These are phyloP conservation scores for Mayetiola destructor DNA, from an alignment of 2,888 invertebrate genomes.

Conservation along the genomic window DNA sequence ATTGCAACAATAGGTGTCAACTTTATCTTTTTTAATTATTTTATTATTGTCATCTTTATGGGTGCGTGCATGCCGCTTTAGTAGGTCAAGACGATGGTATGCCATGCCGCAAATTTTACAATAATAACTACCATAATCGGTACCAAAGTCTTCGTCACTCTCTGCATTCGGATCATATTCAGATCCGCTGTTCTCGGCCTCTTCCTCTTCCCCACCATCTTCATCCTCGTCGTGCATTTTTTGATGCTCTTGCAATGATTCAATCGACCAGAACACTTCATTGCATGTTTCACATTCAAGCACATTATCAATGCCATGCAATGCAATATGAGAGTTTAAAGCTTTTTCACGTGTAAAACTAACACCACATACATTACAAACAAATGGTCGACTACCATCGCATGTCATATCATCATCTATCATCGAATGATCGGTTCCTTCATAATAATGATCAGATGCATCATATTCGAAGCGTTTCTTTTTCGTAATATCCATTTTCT, in stretches of 20 bases:
- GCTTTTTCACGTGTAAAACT: constrained; percentile 73
- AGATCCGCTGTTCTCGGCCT: constrained; percentile 32
- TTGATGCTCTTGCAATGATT: constrained; percentile 44
- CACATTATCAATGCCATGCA: constrained; percentile 67
- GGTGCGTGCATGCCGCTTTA: constrained; percentile 52
- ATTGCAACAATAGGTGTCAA: constrained; percentile 51
- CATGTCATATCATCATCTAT: constrained; percentile 24
- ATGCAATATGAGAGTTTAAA: constrained; percentile 56
- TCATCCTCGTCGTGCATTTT: constrained; percentile 42
- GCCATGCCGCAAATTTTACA: constrained; percentile 66
- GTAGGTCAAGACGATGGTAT: constrained; percentile 60
- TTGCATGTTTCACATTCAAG: constrained; percentile 66
- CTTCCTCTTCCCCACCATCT: no score
- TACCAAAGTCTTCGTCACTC: constrained; percentile 41
- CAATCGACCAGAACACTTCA: constrained; percentile 64
- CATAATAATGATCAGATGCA: constrained; percentile 34
- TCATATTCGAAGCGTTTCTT: constrained; percentile 22
- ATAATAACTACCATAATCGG: constrained; percentile 43
- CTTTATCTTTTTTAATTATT: constrained; percentile 20
- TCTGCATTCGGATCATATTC: constrained; percentile 37
- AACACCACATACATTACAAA: constrained; percentile 60
- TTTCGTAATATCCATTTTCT: neutral
- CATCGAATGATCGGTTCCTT: neutral
- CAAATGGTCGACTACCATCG: constrained; percentile 64
- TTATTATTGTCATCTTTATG: constrained; percentile 22